These are phyloP conservation scores for Caranx ignobilis DNA, from an alignment of 2,113 vertebrate species.

Conservation along the genomic window DNA sequence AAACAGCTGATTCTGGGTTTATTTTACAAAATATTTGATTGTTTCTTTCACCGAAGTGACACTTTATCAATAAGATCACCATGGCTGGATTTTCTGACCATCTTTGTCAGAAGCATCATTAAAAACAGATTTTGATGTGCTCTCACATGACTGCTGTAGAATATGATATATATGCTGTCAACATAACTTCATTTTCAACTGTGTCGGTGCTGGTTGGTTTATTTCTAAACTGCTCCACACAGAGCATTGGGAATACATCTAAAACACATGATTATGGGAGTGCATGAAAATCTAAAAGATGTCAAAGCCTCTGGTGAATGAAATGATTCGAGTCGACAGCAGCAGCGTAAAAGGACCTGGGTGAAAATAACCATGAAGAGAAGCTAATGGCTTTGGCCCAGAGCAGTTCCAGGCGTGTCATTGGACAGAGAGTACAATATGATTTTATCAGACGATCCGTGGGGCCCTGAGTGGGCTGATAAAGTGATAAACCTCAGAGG, in stretches of 20 bases:
- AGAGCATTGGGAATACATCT: not conserved
- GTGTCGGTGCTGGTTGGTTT: not conserved
- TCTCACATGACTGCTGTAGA: too few species aligned
- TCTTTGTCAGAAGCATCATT: too few species aligned
- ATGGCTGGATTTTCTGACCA: too few species aligned
- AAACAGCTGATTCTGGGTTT: too few species aligned
- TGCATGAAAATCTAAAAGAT: not conserved
- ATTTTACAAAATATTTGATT: too few species aligned
- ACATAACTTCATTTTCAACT: not conserved
- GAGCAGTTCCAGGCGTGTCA: constrained; percentile 32
- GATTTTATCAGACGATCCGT: constrained; percentile 44
- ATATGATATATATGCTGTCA: not conserved
- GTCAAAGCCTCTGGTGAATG: constrained; percentile 13
- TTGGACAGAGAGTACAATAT: constrained; percentile 41
- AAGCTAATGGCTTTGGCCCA: constrained; percentile 36
- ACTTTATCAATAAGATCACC: too few species aligned
- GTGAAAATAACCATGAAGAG: constrained; percentile 40
- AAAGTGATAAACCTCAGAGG: constrained; percentile 33
- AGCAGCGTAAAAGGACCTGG: not conserved
- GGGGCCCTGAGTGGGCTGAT: constrained; percentile 32
- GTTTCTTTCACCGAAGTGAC: too few species aligned
- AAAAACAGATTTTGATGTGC: too few species aligned
- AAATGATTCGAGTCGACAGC: constrained; percentile 4
- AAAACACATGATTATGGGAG: not conserved
- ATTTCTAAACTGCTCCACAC: not conserved